These are phyloP conservation scores for Dynastes grantii DNA, from an alignment of 2,888 invertebrate species.

Conservation along the genomic window DNA sequence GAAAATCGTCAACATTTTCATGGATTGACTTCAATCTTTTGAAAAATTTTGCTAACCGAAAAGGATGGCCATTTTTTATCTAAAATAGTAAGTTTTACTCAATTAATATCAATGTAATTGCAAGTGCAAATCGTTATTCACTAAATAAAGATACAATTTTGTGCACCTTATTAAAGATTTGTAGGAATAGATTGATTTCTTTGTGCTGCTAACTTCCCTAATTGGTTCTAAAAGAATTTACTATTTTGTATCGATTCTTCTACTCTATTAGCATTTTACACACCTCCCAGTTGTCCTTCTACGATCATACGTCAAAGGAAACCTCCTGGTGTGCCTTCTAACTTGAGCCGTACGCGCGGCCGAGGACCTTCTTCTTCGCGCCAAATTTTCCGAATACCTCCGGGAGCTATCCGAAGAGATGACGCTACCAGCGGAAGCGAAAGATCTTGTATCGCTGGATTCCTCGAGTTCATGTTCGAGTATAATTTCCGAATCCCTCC, in stretches of 20 bases:
- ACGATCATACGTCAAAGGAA: constrained; percentile 73
- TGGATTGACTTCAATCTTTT: too few relatives aligned
- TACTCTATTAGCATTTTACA: constrained; percentile 57
- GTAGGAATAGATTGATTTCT: too few relatives aligned
- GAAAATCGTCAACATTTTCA: too few relatives aligned
- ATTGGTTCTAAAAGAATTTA: too few relatives aligned
- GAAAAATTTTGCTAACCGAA: too few relatives aligned
- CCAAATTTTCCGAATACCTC: constrained; percentile 65
- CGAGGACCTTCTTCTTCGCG: constrained; percentile 64
- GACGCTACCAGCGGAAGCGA: constrained; percentile 65
- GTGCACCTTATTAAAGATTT: too few relatives aligned
- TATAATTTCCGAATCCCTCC: constrained; percentile 69
- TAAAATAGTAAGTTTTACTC: too few relatives aligned
- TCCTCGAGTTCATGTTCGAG: constrained; percentile 69
- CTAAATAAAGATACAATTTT: too few relatives aligned
- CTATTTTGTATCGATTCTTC: not conserved
- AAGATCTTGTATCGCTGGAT: constrained; percentile 65
- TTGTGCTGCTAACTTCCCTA: too few relatives aligned
- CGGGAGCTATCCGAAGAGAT: constrained; percentile 64
- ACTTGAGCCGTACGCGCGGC: constrained; percentile 66
- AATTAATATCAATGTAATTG: too few relatives aligned
- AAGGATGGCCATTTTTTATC: too few relatives aligned
- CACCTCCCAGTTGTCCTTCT: constrained; percentile 79
- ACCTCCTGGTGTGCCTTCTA: constrained; percentile 72
- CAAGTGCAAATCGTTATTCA: too few relatives aligned